phyloP scores from a whole-genome alignment of 1,140 invertebrate genomes.

The Gonioctena quinquepunctata region DNA sequence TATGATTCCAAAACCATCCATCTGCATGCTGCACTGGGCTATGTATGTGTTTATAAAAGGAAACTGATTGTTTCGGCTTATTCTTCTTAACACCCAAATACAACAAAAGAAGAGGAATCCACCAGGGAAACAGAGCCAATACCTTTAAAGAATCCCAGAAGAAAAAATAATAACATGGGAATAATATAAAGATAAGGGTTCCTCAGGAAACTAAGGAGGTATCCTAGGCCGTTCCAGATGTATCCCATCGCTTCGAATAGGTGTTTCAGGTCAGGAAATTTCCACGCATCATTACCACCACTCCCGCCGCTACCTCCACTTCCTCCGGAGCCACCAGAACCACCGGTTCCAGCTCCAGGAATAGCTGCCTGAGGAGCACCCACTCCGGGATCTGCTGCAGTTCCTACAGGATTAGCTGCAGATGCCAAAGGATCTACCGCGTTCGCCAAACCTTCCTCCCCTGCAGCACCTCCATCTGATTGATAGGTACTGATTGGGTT shows the following conservation, averaged over 20 bases:
- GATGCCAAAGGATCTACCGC: slow-evolving; percentile 12
- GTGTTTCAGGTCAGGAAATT: slow-evolving; percentile 46
- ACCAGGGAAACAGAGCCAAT: slow-evolving; percentile 51
- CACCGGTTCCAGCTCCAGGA: slow-evolving; percentile 40
- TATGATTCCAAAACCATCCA: slow-evolving; percentile 53
- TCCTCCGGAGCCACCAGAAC: slow-evolving; percentile 45
- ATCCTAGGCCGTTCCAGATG: slow-evolving; percentile 29
- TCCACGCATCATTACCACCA: slow-evolving; percentile 49
- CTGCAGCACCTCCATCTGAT: background rate
- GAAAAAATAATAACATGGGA: slow-evolving; percentile 42
- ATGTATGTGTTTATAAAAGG: slow-evolving; percentile 49
- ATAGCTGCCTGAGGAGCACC: slow-evolving; percentile 19
- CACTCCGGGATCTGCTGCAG: slow-evolving; percentile 12
- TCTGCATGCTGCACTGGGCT: slow-evolving; percentile 48
- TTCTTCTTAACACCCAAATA: slow-evolving; percentile 37
- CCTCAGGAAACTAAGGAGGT: slow-evolving; percentile 37
- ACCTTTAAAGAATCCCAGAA: slow-evolving; percentile 40
- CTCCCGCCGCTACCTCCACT: slow-evolving; percentile 51
- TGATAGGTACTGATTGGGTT: slow-evolving; percentile 38
- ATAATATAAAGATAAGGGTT: slow-evolving; percentile 48
- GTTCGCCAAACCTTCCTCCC: slow-evolving; percentile 6
- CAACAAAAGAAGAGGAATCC: slow-evolving; percentile 46
- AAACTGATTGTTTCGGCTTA: slow-evolving; percentile 37
- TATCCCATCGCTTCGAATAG: slow-evolving; percentile 43
- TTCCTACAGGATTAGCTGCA: slow-evolving; percentile 20